These are phyloP conservation scores for Chamaea fasciata DNA, from an alignment of 2,113 vertebrate species.

Conservation along the genomic window DNA sequence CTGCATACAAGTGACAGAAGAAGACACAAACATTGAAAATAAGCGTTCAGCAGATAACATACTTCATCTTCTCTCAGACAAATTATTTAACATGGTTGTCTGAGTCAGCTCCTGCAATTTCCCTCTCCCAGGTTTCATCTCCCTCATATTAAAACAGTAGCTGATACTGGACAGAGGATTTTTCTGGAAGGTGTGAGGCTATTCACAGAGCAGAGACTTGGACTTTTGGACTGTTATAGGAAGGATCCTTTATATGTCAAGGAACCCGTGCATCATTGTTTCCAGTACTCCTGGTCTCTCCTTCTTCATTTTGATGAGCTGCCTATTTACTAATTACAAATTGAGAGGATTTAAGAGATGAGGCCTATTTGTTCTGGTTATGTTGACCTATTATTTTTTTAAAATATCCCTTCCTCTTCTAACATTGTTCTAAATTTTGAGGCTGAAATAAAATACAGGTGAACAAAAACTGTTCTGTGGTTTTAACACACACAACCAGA, in stretches of 20 bases:
- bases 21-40: neutral
- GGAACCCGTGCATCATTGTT: neutral
- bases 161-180: neutral
- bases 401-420: neutral
- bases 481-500: neutral
- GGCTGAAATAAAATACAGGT: neutral
- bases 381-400: neutral
- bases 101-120: neutral
- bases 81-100: neutral
- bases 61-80: neutral
- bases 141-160: neutral
- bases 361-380: neutral
- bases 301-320: neutral
- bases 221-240: neutral
- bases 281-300: neutral
- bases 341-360: neutral
- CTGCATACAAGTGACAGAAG: neutral
- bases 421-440: neutral
- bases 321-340: neutral
- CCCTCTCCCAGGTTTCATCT: neutral
- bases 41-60: neutral
- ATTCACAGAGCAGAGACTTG: neutral
- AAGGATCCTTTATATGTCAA: neutral
- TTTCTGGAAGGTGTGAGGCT: neutral
- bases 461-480: neutral